Base-by-base conservation (phyloP, 1,140 invertebrate genomes). In the Agrilus planipennis region DNA sequence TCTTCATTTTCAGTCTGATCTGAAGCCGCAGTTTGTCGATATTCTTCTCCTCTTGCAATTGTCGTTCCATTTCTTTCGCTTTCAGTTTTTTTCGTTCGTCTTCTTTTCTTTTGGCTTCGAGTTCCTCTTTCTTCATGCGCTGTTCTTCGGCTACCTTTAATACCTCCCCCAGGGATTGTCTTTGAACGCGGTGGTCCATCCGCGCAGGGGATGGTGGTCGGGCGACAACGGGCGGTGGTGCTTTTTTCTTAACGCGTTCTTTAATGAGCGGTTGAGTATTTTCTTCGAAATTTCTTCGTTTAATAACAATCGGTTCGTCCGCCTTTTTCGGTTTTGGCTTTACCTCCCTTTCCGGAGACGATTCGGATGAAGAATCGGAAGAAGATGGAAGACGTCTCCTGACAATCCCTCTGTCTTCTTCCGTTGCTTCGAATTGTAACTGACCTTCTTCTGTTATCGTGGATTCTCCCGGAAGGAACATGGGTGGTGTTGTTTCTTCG, bases 391-490 rank as follows among this genome's bases (percentile, higher is more conserved):
- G n/a, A n/a, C n/a, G n/a, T n/a, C n/a, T n/a, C n/a, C n/a, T n/a
- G n/a, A n/a, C n/a, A n/a, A n/a, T n/a, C 21, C 48, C 40, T 15
- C 40, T 41, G 41, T 60, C 57, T 20, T 60, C 55, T 23, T 57
- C 53, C 10, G 49, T 58, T 9, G 51, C 49, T 41, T 60, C 57
- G 42, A 60, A 60, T 38, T 68, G 51, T 11, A 66, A 61, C 32
- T 72, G 63, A 20, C 68, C 65, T 40, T 61, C 49, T 41, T 70
- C 61, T 44, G 68, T 63, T 1, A 67, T 69, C 1, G 71, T 61
- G 1, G 69, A 71, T 44, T 76, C 70, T 11, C 76, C 76, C 1
- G 73, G 72, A 47, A 77, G 61, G 45, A 77, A 77, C 42, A 63
- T 61, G 0, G 58, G 39, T 11, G 41, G 34, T 16, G 43, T 34